Conservation (phyloP, 1,140 invertebrate species). For the Drosophila mojavensis region DNA sequence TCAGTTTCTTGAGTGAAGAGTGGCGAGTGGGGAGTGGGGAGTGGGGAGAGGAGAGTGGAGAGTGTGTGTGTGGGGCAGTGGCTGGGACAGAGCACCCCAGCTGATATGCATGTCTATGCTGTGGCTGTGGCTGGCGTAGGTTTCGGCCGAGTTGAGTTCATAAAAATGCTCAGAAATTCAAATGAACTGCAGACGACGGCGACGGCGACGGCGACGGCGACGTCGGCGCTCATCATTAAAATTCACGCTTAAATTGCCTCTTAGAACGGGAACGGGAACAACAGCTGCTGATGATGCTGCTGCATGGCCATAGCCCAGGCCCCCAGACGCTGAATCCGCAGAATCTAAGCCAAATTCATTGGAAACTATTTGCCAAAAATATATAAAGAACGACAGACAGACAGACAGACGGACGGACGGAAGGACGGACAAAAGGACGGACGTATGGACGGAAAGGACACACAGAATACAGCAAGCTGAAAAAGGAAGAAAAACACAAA, state of each 20-base stretch:
- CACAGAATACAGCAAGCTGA: conserved; percentile 25
- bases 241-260: conserved; percentile 79
- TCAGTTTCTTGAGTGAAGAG: conserved; percentile 53
- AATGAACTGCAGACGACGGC: conserved; percentile 70
- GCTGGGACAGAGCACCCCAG: conserved; percentile 1
- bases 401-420: not conserved
- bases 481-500: conserved; percentile 37
- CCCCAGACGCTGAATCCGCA: conserved; percentile 12
- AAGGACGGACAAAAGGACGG: conserved; percentile 31
- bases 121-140: not conserved
- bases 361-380: conserved; percentile 79
- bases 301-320: not conserved
- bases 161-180: conserved; percentile 66
- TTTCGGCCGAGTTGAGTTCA: conserved; percentile 43
- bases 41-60: not conserved
- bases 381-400: not conserved
- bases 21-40: not conserved
- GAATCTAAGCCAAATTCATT: conserved; percentile 79
- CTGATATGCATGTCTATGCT: conserved; percentile 62
- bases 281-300: conserved; percentile 42
- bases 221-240: conserved; percentile 75
- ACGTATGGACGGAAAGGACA: conserved; percentile 23
- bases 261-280: conserved; percentile 35
- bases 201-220: conserved; percentile 56
- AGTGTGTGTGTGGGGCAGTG: not conserved